Percentiles rank a stretch among this genome's conserved stretches.
These are phyloP conservation scores for Mesocricetus auratus DNA, from an alignment of 2,113 vertebrate species.

Conservation along the genomic window DNA sequence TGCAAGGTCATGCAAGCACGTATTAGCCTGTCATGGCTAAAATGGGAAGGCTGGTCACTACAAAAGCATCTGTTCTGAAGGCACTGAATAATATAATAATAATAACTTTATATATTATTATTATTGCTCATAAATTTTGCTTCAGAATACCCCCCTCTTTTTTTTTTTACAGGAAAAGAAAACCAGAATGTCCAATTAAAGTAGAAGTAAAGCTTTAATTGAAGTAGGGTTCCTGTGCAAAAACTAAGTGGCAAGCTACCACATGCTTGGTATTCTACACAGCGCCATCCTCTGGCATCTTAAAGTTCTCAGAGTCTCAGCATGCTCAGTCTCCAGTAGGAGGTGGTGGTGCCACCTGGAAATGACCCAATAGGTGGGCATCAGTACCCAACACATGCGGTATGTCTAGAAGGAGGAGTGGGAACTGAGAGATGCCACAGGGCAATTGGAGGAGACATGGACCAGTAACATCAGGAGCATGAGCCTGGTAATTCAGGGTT, in stretches of 20 bases:
- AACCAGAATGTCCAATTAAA: not conserved
- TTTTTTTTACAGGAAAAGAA: not conserved
- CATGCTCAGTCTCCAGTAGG: not conserved
- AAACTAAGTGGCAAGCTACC: not conserved
- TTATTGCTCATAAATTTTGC: not conserved
- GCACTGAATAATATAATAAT: not conserved
- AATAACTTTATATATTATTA: not conserved
- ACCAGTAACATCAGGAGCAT: not conserved
- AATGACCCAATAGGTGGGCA: no score
- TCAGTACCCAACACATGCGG: no score
- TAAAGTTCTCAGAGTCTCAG: not conserved
- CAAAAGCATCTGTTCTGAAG: not conserved
- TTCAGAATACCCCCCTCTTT: not conserved
- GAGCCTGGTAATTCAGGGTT: not conserved
- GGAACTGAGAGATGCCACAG: not conserved
- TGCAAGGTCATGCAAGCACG: no score
- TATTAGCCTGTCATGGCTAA: no score
- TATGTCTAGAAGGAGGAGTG: not conserved
- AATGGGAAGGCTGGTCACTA: no score
- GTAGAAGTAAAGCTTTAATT: not conserved
- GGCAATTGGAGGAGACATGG: not conserved
- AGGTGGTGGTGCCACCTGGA: not conserved
- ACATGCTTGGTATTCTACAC: not conserved
- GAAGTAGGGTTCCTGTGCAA: not conserved
- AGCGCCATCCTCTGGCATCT: not conserved